These are phyloP conservation scores for Melanostoma mellinum DNA, from an alignment of 2,888 invertebrate species.

Conservation along the genomic window DNA sequence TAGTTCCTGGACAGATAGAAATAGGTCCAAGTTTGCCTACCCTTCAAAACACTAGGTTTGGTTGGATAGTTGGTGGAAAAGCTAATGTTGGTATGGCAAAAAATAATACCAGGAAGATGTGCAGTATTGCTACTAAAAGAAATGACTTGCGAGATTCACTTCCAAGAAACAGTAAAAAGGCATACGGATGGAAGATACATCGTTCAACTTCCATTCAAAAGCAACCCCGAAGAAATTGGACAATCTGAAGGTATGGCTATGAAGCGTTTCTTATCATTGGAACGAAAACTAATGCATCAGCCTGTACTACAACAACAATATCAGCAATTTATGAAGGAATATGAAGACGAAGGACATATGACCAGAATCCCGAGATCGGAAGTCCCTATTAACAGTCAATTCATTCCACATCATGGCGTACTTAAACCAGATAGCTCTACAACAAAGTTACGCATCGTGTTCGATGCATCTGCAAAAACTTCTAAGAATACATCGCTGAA, in stretches of 20 bases:
- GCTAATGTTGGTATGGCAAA: too few species aligned
- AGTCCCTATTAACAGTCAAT: background rate
- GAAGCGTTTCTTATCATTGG: constrained; percentile 49
- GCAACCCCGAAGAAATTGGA: constrained; percentile 7
- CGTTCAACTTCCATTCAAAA: constrained; percentile 34
- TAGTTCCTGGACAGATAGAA: too few species aligned
- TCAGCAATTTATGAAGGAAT: background rate
- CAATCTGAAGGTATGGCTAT: constrained; percentile 37
- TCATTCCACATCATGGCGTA: background rate
- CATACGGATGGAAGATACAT: constrained; percentile 37
- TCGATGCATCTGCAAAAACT: background rate
- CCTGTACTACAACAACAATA: constrained; percentile 12
- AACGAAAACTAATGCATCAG: constrained; percentile 44
- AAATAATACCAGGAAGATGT: too few species aligned
- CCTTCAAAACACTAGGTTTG: too few species aligned
- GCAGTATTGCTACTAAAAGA: too few species aligned
- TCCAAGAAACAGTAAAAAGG: constrained; percentile 32
- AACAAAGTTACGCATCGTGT: background rate
- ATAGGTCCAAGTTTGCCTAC: too few species aligned
- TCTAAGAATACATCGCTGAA: background rate
- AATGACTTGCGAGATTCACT: constrained; percentile 51
- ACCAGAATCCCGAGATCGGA: background rate
- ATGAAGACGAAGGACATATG: constrained; percentile 3
- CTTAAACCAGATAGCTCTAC: constrained; percentile 2
- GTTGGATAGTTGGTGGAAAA: too few species aligned